Evolutionary conservation across 2,113 vertebrate species (phyloP), one percentile per base, ranked within the genome.

Genomic region (Psettodes erumei): DNA sequence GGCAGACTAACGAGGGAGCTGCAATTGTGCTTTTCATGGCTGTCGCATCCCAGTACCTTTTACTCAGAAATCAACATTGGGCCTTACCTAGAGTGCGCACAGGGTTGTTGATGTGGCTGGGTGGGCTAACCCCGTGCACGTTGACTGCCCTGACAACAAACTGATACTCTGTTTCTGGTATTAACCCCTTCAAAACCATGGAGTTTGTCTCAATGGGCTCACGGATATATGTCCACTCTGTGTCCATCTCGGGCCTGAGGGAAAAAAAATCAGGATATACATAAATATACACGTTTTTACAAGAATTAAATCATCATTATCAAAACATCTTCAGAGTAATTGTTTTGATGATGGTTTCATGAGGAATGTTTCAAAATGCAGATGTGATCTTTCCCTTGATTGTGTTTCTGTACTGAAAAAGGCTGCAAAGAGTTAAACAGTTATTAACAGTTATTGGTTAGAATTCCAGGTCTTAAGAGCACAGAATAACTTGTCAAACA

Each of bases 181-280:
- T 75, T 8, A 99, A 89, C 28, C 95, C 97, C 86, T 96, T 98
- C 73, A 99, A 91, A 67, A 99, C 95, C 96, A 98, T 96, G 58
- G 97, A 98, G 71, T 95, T 95, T 32, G 96, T 94, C 86, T 95
- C 93, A 75, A 98, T 95, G 54, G 92, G 94, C 71, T 99, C 97
- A 53, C 94, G 95, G 71, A 98, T 97, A 68, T 94, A 87, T 0
- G 94, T 96, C 98, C 98, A 99, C 53, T 94, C 96, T 5, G 92
- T 93, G 90, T 98, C 97, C 68, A 96, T 91, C 82, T 97, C 96
- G 77, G 97, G 95, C 90, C 98, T 99, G 73, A 43, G 63, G 63
- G 47, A 61, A 7, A 21, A 74, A 35, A 61, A 71, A 23, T n/a
- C n/a, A 47, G 21, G 51, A 30, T 43, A 62, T 32, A 27, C 38